phyloP scores from a whole-genome alignment of 64 coral and sea anemone species.

The Stichodactyla helianthus region DNA sequence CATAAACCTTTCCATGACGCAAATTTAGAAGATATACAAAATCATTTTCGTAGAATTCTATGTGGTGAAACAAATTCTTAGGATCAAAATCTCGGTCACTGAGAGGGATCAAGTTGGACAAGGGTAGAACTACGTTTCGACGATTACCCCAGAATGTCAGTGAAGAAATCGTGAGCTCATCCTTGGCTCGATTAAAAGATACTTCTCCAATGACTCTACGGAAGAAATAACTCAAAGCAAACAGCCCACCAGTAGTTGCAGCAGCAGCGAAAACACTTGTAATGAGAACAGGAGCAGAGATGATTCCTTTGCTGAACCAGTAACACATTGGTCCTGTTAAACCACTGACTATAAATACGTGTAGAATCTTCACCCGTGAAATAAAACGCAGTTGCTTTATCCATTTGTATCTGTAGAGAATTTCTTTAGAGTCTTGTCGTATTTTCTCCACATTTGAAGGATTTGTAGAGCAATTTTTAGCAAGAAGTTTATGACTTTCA shows the following conservation, averaged over 20 bases:
- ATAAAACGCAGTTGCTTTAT: constrained; percentile 77
- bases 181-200: constrained; percentile 31
- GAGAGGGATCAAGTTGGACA: constrained; percentile 35
- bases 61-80: constrained; percentile 63
- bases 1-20: constrained; percentile 47
- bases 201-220: constrained; percentile 79
- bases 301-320: constrained; percentile 59
- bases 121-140: constrained; percentile 38
- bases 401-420: constrained; percentile 62
- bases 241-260: constrained; percentile 60
- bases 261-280: constrained; percentile 50
- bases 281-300: constrained; percentile 28
- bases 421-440: background rate
- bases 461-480: background rate
- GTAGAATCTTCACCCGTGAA: constrained; percentile 73
- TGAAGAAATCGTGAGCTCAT: constrained; percentile 68
- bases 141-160: constrained; percentile 88
- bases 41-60: constrained; percentile 41
- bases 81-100: constrained; percentile 60
- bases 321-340: constrained; percentile 61
- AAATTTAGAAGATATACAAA: constrained; percentile 62
- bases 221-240: constrained; percentile 79
- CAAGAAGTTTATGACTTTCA: background rate
- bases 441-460: background rate
- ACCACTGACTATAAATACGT: constrained; percentile 53